Base-by-base conservation (phyloP, 2,113 vertebrate genomes). In the Oncorhynchus gorbuscha region DNA sequence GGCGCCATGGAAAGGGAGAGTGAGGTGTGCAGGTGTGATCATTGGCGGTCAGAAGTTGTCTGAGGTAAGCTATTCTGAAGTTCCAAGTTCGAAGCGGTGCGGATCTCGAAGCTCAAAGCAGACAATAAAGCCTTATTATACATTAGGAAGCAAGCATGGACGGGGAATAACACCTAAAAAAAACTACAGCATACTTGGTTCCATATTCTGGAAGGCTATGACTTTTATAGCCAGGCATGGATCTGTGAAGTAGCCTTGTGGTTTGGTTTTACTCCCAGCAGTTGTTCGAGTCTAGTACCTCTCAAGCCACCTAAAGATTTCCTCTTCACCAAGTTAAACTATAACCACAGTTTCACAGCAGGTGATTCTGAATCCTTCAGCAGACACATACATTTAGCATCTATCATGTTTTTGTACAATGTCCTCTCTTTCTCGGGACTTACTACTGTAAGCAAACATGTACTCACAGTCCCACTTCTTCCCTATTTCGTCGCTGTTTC, bases 301-400 rank as follows among this genome's bases (percentile, higher is more conserved):
- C 48, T 72, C 18, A 16, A 45, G 80, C 76, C 72, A 32, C 73
- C 76, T 70, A 55, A 65, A 45, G 39, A 45, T 35, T 45, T 74
- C 49, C 82, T 67, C 73, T 64, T 49, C 75, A 59, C 22, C 39
- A 75, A 80, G 79, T 83, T 79, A 73, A 72, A 59, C n/a, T 68
- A 69, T 83, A 81, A 83, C 79, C 71, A 14, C 62, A n/a, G 28
- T 55, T 26, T 71, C 76, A 35, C 70, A 79, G 74, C 78, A 81
- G 81, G 70, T 70, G 55, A 71, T 78, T 71, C 64, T 74, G 72
- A 83, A 74, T 75, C 76, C 78, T 58, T 55, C 51, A 58, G 69
- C 72, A 67, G 67, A 59, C 79, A 71, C 64, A 77, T 61, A 70
- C 69, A 75, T 59, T 3, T 12, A 3, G 39, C 9, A 45, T 45